Evolutionary conservation across 2,888 invertebrate species (phyloP), one percentile per base, ranked within the genome.

Genomic region (Diarsia brunnea): DNA sequence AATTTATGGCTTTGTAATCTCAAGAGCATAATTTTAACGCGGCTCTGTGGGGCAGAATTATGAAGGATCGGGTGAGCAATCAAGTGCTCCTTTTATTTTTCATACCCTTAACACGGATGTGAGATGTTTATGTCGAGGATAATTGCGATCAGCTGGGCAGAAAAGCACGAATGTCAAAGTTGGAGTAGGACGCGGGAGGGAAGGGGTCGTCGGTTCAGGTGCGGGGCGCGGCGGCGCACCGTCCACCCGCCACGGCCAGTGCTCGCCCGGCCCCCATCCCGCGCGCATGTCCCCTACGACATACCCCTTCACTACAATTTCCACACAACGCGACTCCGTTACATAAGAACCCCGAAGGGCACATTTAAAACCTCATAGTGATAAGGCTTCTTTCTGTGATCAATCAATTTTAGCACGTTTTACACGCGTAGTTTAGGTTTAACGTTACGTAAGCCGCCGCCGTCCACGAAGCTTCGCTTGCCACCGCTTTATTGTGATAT

Each of bases 381-480:
- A 93, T 95, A 96, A 96, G 95, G 96, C 96, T 95, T 96, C 79
- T 93, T 93, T 95, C 96, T 96, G 96, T 96, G 96, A 96, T 96
- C 95, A 76, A 95, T 94, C 93, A 81, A 92, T 93, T 95, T 95
- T 95, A 93, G 96, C 95, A 96, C 95, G 91, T 93, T 96, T 94
- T 96, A 95, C 93, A 95, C 90, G 91, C 90, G 89, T 95, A 94
- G 93, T 91, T 53, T 94, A 94, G 92, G 93, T 94, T n/a, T 95
- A 95, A 91, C 90, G 92, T 96, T 96, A 96, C 95, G 94, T 96
- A 96, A 96, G 95, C 92, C 93, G 94, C 95, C 95, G 95, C 96
- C 96, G 96, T 96, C 96, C 96, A 96, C 95, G 89, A 94, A 96
- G 96, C 95, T 96, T 96, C 92, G 96, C 96, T 96, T 95, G 95